Evolutionary conservation across 2,113 vertebrate genomes (phyloP).

Genomic region (Malaclemys terrapin): DNA sequence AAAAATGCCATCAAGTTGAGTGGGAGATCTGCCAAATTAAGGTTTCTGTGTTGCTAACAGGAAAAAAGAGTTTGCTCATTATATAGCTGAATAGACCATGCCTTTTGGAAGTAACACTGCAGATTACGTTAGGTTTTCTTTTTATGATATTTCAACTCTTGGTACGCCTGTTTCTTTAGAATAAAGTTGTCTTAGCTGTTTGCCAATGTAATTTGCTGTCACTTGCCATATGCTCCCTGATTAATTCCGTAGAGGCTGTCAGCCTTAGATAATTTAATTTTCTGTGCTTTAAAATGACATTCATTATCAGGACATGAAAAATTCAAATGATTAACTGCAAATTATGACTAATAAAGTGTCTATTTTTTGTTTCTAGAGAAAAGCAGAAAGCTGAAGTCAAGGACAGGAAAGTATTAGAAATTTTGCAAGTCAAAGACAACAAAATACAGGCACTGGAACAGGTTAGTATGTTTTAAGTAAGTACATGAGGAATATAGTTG

Average conservation of each 20-base stretch:
- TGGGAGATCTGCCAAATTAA: background rate
- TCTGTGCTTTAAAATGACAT: slow-evolving; percentile 76
- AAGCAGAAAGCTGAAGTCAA: slow-evolving; percentile 94
- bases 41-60: background rate
- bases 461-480: slow-evolving; percentile 79
- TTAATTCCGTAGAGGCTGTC: slow-evolving; percentile 78
- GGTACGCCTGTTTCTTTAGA: slow-evolving; percentile 49
- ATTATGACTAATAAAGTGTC: slow-evolving; percentile 75
- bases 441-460: slow-evolving; percentile 89
- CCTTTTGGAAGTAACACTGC: background rate
- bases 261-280: slow-evolving; percentile 78
- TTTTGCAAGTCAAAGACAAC: slow-evolving; percentile 92
- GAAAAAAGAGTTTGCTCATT: background rate
- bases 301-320: slow-evolving; percentile 75
- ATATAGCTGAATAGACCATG: accelerated
- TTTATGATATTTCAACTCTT: slow-evolving; percentile 12
- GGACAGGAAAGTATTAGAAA: slow-evolving; percentile 92
- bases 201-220: slow-evolving; percentile 78
- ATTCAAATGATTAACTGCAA: slow-evolving; percentile 74
- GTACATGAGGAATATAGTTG: background rate
- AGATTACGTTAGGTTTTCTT: slow-evolving; percentile 5
- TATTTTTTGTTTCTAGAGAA: slow-evolving; percentile 84
- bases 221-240: slow-evolving; percentile 81
- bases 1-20: background rate
- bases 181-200: slow-evolving; percentile 74